Evolutionary conservation across 1,140 invertebrate species (phyloP).

Genomic region (Nasonia vitripennis): DNA sequence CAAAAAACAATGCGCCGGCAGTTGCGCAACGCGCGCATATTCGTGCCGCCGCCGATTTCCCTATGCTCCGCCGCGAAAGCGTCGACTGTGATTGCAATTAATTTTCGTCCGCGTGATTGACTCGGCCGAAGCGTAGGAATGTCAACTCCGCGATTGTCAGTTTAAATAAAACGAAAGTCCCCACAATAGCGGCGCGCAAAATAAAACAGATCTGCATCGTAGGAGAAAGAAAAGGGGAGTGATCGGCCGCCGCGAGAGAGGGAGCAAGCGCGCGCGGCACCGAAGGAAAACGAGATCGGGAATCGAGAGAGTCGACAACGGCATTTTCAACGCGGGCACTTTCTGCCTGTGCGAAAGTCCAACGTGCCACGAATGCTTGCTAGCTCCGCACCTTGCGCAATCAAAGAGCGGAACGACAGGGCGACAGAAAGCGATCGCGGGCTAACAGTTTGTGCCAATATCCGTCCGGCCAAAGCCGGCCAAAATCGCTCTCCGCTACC

Average conservation of each 20-base stretch:
- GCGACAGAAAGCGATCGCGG: background rate
- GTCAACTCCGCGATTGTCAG: background rate
- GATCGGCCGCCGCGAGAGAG: background rate
- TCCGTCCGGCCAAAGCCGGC: background rate
- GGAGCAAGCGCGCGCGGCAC: background rate
- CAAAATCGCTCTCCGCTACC: conserved; percentile 9
- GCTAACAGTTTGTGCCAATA: conserved; percentile 30
- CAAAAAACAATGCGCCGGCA: too few relatives aligned
- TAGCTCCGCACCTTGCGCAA: conserved; percentile 32
- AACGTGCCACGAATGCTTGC: conserved; percentile 42
- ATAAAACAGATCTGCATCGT: background rate
- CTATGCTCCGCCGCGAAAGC: too few relatives aligned
- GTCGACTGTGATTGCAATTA: background rate
- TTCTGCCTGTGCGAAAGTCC: conserved; percentile 11
- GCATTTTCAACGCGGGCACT: background rate
- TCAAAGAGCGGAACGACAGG: background rate
- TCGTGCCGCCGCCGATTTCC: too few relatives aligned
- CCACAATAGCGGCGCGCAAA: background rate
- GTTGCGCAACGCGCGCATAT: too few relatives aligned
- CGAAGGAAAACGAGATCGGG: conserved; percentile 36
- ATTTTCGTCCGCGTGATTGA: background rate
- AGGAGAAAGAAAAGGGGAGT: background rate
- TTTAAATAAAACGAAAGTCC: background rate
- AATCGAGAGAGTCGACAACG: conserved; percentile 26
- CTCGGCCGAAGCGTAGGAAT: background rate